Evolutionary conservation across 2,113 vertebrate species (phyloP), one percentile per base, ranked within the genome.

Genomic region (Apus apus): DNA sequence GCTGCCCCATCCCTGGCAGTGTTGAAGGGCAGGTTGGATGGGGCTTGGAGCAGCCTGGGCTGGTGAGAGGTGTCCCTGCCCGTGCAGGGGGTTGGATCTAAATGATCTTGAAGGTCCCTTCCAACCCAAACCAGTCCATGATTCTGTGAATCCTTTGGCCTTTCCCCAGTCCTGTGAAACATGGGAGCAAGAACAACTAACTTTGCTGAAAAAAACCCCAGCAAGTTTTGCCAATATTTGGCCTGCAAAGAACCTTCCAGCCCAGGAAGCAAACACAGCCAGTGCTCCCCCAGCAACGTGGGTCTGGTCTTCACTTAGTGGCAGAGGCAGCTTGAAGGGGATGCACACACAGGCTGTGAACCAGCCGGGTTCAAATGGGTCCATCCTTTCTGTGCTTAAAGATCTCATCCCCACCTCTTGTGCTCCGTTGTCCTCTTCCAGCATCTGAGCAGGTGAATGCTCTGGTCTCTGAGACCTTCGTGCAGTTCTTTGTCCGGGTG

Each of bases 401-500:
- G 66, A 45, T 68, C n/a, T 51, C 68, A 34, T 27, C 19, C 77
- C 62, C 75, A 67, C 15, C 51, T 46, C 67, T 50, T 0, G 0
- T 8, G 40, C 30, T 89, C 51, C 1, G 0, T 81, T 81, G 53
- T 91, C 30, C 92, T 36, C 51, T 80, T 75, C 40, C 96, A 99
- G 99, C 97, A 36, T 85, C 97, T 1, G 99, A 99, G 97, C 98
- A 99, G 94, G 91, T 99, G 96, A 99, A 99, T 16, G 40, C 96
- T 1, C 97, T 99, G 2, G 98, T 99, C 67, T 99, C 99, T 0
- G 98, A 99, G 13, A 97, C 99, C 43, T 99, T 99, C 27, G 97
- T 99, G 80, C 98, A 98, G 2, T 99, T 99, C 96, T 99, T 99
- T 4, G 98, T 99, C 66, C 98, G 97, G 23, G 98, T 96, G 0